phyloP scores from a whole-genome alignment of 23 tunicate species.

The Trididemnum miniatum region DNA sequence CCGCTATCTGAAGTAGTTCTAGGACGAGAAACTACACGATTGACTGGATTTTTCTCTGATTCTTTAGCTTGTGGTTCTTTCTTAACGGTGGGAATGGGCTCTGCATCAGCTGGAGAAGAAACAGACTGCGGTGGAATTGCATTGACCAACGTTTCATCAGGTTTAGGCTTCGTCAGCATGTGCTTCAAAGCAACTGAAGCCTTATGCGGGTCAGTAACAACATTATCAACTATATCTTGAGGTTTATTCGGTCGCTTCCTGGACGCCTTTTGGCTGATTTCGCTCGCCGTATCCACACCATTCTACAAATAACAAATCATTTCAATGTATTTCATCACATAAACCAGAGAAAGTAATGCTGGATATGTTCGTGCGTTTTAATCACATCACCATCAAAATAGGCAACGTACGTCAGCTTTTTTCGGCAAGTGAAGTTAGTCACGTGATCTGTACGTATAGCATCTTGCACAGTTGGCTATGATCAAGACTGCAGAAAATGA shows the following conservation, averaged over 20 bases:
- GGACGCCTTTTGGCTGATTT: neutral
- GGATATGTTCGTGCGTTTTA: no score
- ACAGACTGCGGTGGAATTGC: neutral
- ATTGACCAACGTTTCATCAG: neutral
- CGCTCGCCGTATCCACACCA: neutral
- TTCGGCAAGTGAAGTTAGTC: no score
- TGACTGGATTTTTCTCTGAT: neutral
- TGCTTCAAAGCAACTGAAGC: constrained; percentile 22
- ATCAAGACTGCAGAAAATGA: no score
- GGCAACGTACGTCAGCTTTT: no score
- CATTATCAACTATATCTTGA: neutral
- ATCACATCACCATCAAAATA: no score
- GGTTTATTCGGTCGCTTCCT: neutral
- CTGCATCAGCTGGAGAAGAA: neutral
- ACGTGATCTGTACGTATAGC: no score
- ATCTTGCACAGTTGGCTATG: no score
- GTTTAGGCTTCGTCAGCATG: constrained; percentile 2
- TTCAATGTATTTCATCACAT: neutral
- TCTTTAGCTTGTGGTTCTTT: neutral
- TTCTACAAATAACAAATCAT: neutral
- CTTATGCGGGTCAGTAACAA: neutral
- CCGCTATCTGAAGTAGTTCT: constrained; percentile 31
- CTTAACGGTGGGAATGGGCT: neutral
- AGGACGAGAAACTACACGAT: neutral
- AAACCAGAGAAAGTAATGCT: no score